Evolutionary conservation across 2,113 vertebrate genomes (phyloP).

Genomic region (Xyliphius kryptos): DNA sequence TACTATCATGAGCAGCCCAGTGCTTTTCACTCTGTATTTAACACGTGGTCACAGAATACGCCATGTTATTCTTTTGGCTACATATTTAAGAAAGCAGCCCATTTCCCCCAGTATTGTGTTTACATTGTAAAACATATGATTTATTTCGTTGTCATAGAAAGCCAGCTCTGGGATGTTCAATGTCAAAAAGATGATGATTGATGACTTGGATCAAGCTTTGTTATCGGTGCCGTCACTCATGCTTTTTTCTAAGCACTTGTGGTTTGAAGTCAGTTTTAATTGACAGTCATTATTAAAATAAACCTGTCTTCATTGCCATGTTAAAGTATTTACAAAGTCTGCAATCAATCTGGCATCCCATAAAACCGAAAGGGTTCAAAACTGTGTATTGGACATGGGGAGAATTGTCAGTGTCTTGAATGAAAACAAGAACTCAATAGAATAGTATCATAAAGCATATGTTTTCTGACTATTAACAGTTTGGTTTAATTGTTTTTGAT

Average conservation of each 20-base stretch:
- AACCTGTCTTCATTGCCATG: slow-evolving; percentile 23
- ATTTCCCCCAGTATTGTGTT: neutral
- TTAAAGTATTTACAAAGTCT: neutral
- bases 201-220: slow-evolving; percentile 38
- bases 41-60: neutral
- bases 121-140: slow-evolving; percentile 3
- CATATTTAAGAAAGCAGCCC: neutral
- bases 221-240: slow-evolving; percentile 38
- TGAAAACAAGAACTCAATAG: no score
- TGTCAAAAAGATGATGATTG: slow-evolving; percentile 37
- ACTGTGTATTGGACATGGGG: no score
- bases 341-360: no score
- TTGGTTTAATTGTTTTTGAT: no score
- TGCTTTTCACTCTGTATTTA: neutral
- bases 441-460: no score
- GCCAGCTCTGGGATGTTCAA: slow-evolving; percentile 2
- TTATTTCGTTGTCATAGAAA: slow-evolving; percentile 3
- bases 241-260: slow-evolving; percentile 24
- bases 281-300: slow-evolving; percentile 29
- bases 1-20: neutral
- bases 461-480: no score
- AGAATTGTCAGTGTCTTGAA: no score
- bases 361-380: no score
- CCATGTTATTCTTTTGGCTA: neutral
- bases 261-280: slow-evolving; percentile 31